Evolutionary conservation across 1,140 invertebrate genomes (phyloP), one percentile per base, ranked within the genome.

Genomic region (Cyclargus thomasi): DNA sequence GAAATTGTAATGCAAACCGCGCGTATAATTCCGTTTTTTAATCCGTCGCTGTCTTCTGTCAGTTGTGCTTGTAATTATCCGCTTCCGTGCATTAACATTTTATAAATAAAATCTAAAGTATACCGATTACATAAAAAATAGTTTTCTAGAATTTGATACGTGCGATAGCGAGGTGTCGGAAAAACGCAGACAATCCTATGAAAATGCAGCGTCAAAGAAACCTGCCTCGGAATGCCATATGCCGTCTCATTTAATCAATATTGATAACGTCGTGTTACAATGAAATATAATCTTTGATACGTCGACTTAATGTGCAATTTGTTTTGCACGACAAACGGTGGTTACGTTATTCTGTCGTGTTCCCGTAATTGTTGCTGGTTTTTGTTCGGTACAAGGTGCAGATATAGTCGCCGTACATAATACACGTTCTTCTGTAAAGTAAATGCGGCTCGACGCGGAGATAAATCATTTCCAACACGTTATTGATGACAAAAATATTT

Each of bases 131-230:
- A 86, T 82, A 79, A 83, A 81, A 85, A 85, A 71, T 85, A 80
- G 78, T 84, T 88, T 83, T 90, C 84, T 88, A 90, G 88, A 88
- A 90, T 90, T 86, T 84, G 78, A 88, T 74, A 77, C 81, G 88
- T 82, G 86, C 85, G 81, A 82, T 88, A 85, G 85, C 82, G 83
- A 88, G 88, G 86, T 87, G 86, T 85, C 78, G 83, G 88, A 88
- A 90, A 90, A 90, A 90, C 84, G 78, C 71, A 78, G 71, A 78
- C 85, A 76, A 86, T 86, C 88, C 88, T 83, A 88, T 88, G 85
- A 90, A 90, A 90, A 90, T 88, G 81, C 76, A 88, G 80, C 72
- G 74, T 62, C 76, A 77, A 88, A 88, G 85, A 87, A 88, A 88
- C 88, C 82, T 72, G 85, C 76, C 72, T 65, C 53, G 81, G 84